Base-by-base conservation (phyloP, 2,797 vertebrate species). In the Centroberyx gerrardi region DNA sequence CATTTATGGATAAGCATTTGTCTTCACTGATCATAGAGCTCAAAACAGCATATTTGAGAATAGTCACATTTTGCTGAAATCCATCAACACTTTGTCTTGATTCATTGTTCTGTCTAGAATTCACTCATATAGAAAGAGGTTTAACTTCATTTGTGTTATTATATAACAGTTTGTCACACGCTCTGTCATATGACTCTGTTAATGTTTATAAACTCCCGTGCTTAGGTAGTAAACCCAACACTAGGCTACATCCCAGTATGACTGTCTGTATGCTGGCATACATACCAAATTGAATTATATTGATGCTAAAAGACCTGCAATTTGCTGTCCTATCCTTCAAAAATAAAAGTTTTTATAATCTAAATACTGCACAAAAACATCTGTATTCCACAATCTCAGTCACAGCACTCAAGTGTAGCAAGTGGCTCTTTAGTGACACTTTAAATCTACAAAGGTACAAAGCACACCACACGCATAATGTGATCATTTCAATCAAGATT, bases 171-270 rank as follows among this genome's bases (percentile, higher is more conserved):
- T 14, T 53, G 53, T 84, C 78, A 90, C 73, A 71, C 65, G 46
- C 76, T 72, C 33, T 29, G 82, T 93, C 94, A 94, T 86, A 83
- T 94, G 93, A 94, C 88, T 87, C 87, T 76, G 89, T 94, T 94
- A 94, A 95, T 93, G 86, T 90, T 91, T 90, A 91, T 49, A 48
- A 60, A 53, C 27, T 17, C 3, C 18, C 8, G 29, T 40, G 63
- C 17, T 68, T 61, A 48, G 49, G 55, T 9, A 68, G 42, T 38
- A 73, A 64, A 79, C 3, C 2, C 10, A 62, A 22, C 49, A 52
- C 5, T 33, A 46, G 44, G 48, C 5, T 36, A 44, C 14, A 36
- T 17, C 10, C 68, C 15, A n/a, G 3, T 1, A 15, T 61, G 0
- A 55, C 17, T 27, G 2, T 59, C 18, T 27, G 3, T 59, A 6